These are phyloP conservation scores for Graptemys geographica DNA, from an alignment of 2,797 vertebrate species.

Conservation along the genomic window DNA sequence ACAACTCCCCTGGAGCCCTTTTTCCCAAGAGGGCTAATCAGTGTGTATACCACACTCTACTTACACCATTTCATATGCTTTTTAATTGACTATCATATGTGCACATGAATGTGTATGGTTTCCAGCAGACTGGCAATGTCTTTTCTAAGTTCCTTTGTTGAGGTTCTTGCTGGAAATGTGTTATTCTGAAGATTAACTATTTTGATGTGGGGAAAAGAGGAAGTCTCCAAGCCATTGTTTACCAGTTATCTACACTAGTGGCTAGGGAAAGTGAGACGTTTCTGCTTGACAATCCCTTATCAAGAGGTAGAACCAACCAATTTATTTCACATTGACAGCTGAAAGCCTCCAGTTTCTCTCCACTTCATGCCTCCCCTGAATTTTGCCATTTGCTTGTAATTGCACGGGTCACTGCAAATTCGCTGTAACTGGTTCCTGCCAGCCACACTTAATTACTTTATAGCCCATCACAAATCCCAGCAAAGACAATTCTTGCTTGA, in stretches of 20 bases:
- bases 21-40: not conserved
- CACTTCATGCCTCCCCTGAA: not conserved
- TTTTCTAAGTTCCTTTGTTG: not conserved
- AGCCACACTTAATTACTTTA: conserved; percentile 37
- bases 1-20: not conserved
- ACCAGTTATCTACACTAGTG: not conserved
- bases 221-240: conserved; percentile 8
- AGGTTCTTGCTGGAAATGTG: conserved; percentile 7
- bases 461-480: not conserved
- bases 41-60: accelerated
- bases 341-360: not conserved
- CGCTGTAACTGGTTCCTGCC: not conserved
- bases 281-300: not conserved
- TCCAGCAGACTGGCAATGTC: not conserved
- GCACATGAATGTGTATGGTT: not conserved
- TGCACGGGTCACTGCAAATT: not conserved
- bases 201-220: not conserved
- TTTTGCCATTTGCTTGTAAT: not conserved
- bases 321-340: conserved; percentile 44
- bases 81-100: not conserved
- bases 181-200: conserved; percentile 7
- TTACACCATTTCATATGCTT: not conserved
- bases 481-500: not conserved
- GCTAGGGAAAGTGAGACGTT: not conserved
- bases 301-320: conserved; percentile 9